Conservation (phyloP, 2,113 vertebrate genomes). For the Sitta europaea region DNA sequence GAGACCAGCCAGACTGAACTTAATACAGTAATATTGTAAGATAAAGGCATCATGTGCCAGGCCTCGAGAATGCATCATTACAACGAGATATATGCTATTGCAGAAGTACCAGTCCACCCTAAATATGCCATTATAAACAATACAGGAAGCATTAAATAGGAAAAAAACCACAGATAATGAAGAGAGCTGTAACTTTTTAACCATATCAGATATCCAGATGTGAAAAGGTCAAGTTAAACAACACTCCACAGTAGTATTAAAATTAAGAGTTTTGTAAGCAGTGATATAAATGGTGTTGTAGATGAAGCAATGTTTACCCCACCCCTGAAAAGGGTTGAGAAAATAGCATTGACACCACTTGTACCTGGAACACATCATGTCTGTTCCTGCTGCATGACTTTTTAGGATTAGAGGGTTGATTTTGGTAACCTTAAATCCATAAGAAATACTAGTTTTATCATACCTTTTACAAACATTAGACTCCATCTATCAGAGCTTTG, state of each 20-base stretch:
- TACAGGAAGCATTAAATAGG: not conserved
- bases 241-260: not conserved
- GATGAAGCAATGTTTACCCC: slow-evolving; percentile 23
- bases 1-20: not conserved
- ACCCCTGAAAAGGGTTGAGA: not conserved
- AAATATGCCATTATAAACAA: not conserved
- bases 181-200: not conserved
- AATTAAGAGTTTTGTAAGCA: not conserved
- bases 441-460: slow-evolving; percentile 56
- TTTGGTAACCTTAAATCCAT: slow-evolving; percentile 42
- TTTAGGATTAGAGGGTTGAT: slow-evolving; percentile 21
- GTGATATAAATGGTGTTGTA: not conserved
- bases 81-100: not conserved
- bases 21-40: not conserved
- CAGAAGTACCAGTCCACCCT: not conserved
- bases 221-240: not conserved
- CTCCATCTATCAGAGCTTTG: slow-evolving; percentile 83
- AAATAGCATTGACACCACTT: not conserved
- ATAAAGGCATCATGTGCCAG: not conserved
- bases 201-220: not conserved
- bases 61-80: not conserved
- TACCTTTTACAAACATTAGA: slow-evolving; percentile 75
- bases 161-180: not conserved
- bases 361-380: not conserved
- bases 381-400: not conserved